Evolutionary conservation across 2,888 invertebrate species (phyloP).

Genomic region (Hirtodrosophila duncani): DNA sequence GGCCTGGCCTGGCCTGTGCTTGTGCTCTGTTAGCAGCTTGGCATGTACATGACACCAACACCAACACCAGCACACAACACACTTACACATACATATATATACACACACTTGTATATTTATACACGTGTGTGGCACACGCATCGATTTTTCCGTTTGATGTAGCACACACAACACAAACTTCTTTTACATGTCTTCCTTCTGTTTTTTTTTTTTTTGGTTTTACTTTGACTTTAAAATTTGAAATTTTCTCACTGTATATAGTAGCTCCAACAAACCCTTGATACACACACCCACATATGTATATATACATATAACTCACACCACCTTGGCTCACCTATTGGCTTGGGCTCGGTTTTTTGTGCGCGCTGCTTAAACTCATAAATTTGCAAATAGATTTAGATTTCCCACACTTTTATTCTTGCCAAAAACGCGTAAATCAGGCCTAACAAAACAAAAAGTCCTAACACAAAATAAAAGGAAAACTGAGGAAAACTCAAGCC

Average conservation of each 20-base stretch:
- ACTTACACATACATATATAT: conserved; percentile 21
- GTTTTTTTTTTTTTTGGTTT: conserved; percentile 63
- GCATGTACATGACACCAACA: conserved; percentile 50
- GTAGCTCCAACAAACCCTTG: conserved; percentile 32
- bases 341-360: conserved; percentile 38
- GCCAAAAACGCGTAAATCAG: not conserved
- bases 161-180: no score
- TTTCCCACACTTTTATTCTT: not conserved
- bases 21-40: conserved; percentile 56
- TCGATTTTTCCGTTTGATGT: conserved; percentile 69
- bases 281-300: conserved; percentile 12
- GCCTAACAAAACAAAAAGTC: conserved; percentile 7
- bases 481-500: conserved; percentile 32
- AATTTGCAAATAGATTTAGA: conserved; percentile 15
- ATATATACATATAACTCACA: conserved; percentile 4
- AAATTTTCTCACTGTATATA: conserved; percentile 25
- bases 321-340: conserved; percentile 56
- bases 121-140: conserved; percentile 54
- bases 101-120: conserved; percentile 9
- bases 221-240: conserved; percentile 50
- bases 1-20: no score
- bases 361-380: conserved; percentile 62
- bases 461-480: conserved; percentile 7
- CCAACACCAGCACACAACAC: conserved; percentile 20
- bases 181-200: no score